These are phyloP conservation scores for Apolygus lucorum DNA, from an alignment of 1,140 invertebrate genomes.

Conservation along the genomic window DNA sequence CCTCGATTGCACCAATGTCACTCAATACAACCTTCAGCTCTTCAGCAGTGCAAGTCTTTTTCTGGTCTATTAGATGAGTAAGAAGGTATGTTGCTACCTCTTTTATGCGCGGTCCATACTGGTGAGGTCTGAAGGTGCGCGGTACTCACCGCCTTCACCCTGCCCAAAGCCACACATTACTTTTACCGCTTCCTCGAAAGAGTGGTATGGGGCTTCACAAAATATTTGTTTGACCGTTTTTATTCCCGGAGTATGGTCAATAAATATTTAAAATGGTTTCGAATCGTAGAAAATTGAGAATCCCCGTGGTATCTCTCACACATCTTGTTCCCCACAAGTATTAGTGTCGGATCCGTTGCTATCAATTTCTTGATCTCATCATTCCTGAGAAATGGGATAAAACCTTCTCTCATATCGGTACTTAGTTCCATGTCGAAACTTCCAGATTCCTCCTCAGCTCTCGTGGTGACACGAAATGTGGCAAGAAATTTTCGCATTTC, in stretches of 20 bases:
- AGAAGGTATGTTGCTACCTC: too few relatives aligned
- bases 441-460: background rate
- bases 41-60: background rate
- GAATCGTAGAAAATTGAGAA: too few relatives aligned
- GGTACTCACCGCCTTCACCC: slow-evolving; percentile 7
- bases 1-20: background rate
- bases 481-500: background rate
- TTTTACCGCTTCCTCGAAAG: background rate
- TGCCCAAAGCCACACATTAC: slow-evolving; percentile 11
- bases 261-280: background rate
- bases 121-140: background rate
- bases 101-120: slow-evolving; percentile 10
- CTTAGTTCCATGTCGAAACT: background rate
- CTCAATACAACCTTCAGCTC: background rate
- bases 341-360: background rate
- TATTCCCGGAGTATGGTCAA: background rate
- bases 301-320: background rate
- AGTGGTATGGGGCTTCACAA: background rate
- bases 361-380: background rate
- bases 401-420: background rate
- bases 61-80: background rate
- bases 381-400: background rate
- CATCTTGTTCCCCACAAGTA: background rate
- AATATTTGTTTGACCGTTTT: background rate
- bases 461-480: background rate